Evolutionary conservation across 1,140 invertebrate genomes (phyloP).

Genomic region (Mactra quadrangularis): DNA sequence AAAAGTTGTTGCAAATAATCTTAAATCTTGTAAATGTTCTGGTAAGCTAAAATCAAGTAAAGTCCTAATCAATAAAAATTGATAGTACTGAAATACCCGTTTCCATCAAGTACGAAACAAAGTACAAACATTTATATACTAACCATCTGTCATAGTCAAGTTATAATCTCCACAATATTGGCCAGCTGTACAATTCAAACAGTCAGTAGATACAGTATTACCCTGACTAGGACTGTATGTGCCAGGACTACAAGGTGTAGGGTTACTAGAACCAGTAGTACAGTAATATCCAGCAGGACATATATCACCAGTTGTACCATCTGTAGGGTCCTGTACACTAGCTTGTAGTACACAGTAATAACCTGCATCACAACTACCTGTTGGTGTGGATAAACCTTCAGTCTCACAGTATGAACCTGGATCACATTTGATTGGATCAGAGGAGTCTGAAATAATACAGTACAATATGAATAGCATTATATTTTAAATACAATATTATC

Average conservation of each 20-base stretch:
- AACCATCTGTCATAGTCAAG: slow-evolving; percentile 77
- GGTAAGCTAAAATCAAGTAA: not conserved
- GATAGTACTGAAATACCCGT: too few relatives aligned
- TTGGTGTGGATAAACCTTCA: slow-evolving; percentile 72
- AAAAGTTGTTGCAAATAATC: not conserved
- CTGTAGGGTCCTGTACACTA: slow-evolving; percentile 69
- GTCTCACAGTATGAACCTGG: slow-evolving; percentile 79
- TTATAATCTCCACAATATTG: slow-evolving; percentile 80
- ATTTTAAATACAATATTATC: too few relatives aligned
- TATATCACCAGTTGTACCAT: slow-evolving; percentile 74
- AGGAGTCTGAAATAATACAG: slow-evolving; percentile 67
- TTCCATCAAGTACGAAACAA: too few relatives aligned
- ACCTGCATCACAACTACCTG: slow-evolving; percentile 77
- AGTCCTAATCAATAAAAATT: too few relatives aligned
- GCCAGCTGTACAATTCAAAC: slow-evolving; percentile 76
- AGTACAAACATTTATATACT: too few relatives aligned
- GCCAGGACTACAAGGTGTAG: slow-evolving; percentile 76
- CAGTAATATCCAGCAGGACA: slow-evolving; percentile 79
- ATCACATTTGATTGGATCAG: slow-evolving; percentile 74
- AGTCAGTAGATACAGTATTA: slow-evolving; percentile 72
- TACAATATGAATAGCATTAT: too few relatives aligned
- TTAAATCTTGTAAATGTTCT: not conserved
- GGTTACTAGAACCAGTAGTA: slow-evolving; percentile 67
- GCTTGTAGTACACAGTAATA: slow-evolving; percentile 76
- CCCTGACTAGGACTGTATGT: slow-evolving; percentile 76